Conservation (phyloP, 2,797 vertebrate genomes). For the Philypnodon macrostomus region DNA sequence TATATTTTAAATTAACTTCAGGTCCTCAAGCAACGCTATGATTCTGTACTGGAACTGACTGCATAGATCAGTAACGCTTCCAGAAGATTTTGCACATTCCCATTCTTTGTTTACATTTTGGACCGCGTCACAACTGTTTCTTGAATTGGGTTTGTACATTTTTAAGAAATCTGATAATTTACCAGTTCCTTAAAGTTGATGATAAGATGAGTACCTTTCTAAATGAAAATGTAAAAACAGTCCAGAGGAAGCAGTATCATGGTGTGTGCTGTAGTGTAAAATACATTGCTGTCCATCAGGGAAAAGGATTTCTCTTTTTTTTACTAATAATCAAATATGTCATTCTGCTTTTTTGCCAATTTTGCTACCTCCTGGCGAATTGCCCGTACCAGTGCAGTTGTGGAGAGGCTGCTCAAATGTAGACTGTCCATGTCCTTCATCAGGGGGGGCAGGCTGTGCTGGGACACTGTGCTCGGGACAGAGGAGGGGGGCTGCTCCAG, state of each 20-base stretch:
- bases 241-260: slow-evolving; percentile 41
- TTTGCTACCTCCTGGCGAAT: slow-evolving; percentile 97
- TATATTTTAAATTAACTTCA: too few species aligned
- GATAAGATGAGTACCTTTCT: slow-evolving; percentile 28
- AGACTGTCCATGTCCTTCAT: slow-evolving; percentile 78
- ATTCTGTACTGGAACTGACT: too few species aligned
- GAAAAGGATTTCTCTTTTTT: too few species aligned
- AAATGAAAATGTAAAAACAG: slow-evolving; percentile 71
- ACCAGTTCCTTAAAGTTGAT: slow-evolving; percentile 36
- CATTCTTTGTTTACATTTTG: too few species aligned
- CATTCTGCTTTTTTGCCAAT: slow-evolving; percentile 94
- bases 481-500: slow-evolving; percentile 77
- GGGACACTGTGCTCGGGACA: slow-evolving; percentile 74
- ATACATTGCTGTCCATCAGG: slow-evolving; percentile 27
- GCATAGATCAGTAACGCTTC: too few species aligned
- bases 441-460: slow-evolving; percentile 85
- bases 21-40: too few species aligned
- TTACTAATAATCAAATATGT: slow-evolving; percentile 96
- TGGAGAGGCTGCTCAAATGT: slow-evolving; percentile 92
- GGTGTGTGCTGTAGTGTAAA: slow-evolving; percentile 28
- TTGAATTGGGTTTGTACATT: too few species aligned
- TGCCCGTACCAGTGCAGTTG: slow-evolving; percentile 93
- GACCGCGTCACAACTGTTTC: too few species aligned
- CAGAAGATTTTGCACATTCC: too few species aligned
- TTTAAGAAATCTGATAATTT: slow-evolving; percentile 34